Evolutionary conservation across 2,888 invertebrate genomes (phyloP), one percentile per base, ranked within the genome.

Genomic region (Sturmia bella): DNA sequence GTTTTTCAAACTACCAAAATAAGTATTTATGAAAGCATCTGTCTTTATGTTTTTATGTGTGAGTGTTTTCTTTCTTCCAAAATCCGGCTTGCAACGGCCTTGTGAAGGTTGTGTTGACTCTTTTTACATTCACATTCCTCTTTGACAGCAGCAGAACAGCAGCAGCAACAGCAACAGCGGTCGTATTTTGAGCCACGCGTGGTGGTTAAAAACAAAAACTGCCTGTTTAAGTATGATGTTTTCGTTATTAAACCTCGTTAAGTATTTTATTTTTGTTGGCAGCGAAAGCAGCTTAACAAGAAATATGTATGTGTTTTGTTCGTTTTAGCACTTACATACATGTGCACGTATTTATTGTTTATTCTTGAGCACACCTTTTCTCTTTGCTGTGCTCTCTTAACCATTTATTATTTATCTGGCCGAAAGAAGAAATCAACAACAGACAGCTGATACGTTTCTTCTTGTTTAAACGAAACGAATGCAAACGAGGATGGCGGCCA

Each of bases 71-170:
- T 64, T 79, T 72, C 64, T 69, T 73, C 52, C 52, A 66, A 85
- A 87, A 88, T 87, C 87, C 87, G 87, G 89, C 87, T 88, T 86
- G 84, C 86, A 90, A 90, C 89, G 89, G 89, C 89, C 89, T 90
- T 90, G 89, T 88, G 89, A 90, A 90, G 89, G 89, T 88, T 89
- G 90, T 88, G 90, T 88, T 90, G 89, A 89, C 86, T 32, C 32
- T 88, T 88, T 88, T 57, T 48, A 72, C 73, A 61, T 80, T 75
- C 63, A 75, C 73, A 74, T 64, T 64, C 37, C 57, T 56, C 41
- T 19, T 15, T 39, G 17, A 32, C 64, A 64, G 52, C 52, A 41
- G 50, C 70, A 54, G 45, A n/a, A n/a, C 37, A 21, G 27, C 32
- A 57, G 15, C 12, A 13, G 50, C 32, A n/a, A 32, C 5, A 32